Evolutionary conservation across 2,888 invertebrate genomes (phyloP).

Genomic region (Phania funesta): DNA sequence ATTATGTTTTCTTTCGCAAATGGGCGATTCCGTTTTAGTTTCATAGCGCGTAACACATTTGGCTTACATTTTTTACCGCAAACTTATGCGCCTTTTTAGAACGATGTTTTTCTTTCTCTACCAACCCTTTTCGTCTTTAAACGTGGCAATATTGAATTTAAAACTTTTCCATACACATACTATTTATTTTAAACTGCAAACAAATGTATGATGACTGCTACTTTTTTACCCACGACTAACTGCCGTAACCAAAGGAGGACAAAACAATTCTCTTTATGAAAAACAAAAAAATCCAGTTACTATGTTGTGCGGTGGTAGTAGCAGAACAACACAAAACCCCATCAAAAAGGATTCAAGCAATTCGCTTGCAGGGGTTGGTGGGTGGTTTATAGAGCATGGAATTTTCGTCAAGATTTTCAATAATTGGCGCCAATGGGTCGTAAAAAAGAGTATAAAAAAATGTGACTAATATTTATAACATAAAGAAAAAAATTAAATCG

Average conservation of each 20-base stretch:
- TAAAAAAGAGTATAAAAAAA: slow-evolving; percentile 20
- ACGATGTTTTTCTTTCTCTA: too few relatives aligned
- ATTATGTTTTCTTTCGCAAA: too few relatives aligned
- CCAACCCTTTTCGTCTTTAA: too few relatives aligned
- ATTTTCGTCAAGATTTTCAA: slow-evolving; percentile 22
- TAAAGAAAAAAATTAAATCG: background rate
- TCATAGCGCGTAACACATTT: too few relatives aligned
- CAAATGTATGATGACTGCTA: too few relatives aligned
- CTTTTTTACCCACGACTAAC: background rate
- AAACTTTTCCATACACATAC: too few relatives aligned
- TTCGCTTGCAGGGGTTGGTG: slow-evolving; percentile 33
- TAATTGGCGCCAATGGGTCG: slow-evolving; percentile 62
- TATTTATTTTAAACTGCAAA: too few relatives aligned
- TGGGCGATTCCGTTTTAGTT: too few relatives aligned
- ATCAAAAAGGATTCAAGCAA: slow-evolving; percentile 39
- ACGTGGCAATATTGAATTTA: too few relatives aligned
- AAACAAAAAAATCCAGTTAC: slow-evolving; percentile 36
- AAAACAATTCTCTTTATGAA: slow-evolving; percentile 1
- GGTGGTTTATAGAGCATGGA: slow-evolving; percentile 42
- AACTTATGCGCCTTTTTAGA: too few relatives aligned
- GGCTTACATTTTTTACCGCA: too few relatives aligned
- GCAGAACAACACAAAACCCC: slow-evolving; percentile 34
- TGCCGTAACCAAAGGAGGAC: slow-evolving; percentile 11
- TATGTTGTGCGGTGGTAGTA: slow-evolving; percentile 26
- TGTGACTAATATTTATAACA: slow-evolving; percentile 31